Percentiles rank a stretch among this genome's conserved stretches.
Conservation (phyloP, 2,113 vertebrate genomes). For the Nipponia nippon region DNA sequence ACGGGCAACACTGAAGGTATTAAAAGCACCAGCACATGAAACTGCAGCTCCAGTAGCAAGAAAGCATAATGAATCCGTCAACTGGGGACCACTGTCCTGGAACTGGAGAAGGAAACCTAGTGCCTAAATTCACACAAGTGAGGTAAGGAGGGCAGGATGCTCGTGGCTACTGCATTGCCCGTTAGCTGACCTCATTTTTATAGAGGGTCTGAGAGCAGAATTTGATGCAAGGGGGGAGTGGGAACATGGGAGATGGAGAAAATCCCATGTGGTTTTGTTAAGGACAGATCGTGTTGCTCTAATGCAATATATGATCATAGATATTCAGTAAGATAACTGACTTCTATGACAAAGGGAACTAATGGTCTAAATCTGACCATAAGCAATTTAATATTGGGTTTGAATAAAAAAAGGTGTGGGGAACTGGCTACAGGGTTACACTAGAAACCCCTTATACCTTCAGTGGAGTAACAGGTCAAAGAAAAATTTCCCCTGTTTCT, state of each 20-base stretch:
- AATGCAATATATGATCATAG: background rate
- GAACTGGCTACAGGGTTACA: background rate
- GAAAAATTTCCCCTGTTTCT: background rate
- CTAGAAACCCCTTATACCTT: background rate
- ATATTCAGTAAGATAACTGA: background rate
- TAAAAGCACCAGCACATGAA: slow-evolving; percentile 8
- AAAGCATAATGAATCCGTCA: slow-evolving; percentile 24
- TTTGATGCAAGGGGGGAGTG: background rate
- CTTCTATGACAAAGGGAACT: background rate
- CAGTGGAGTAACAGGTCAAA: background rate
- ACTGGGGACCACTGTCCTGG: background rate
- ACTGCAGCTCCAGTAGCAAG: background rate
- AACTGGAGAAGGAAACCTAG: background rate
- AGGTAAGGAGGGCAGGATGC: background rate
- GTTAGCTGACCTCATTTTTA: background rate
- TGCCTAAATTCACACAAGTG: background rate
- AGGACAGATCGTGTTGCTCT: background rate
- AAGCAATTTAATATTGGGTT: background rate
- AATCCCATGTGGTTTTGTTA: background rate
- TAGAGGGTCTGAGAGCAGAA: background rate
- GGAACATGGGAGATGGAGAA: background rate
- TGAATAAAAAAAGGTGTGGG: background rate
- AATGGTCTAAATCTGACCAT: background rate
- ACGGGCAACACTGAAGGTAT: background rate
- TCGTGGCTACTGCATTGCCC: background rate